Evolutionary conservation across 2,797 vertebrate species (phyloP), one percentile per base, ranked within the genome.

Genomic region (Peromyscus eremicus): DNA sequence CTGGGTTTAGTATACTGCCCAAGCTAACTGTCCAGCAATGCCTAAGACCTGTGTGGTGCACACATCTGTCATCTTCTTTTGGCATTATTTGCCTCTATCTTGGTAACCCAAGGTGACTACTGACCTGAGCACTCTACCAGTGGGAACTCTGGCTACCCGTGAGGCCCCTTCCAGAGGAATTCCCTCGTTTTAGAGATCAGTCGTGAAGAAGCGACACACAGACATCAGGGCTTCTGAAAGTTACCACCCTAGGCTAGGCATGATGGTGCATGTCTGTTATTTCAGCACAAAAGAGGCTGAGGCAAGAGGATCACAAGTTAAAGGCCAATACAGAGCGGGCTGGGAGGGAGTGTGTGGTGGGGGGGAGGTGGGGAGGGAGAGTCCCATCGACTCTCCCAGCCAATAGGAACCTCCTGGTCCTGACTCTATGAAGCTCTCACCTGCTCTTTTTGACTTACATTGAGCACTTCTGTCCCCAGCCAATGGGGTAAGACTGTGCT

Each of bases 151-250:
- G 49, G 62, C 34, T 34, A 70, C 37, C 43, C n/a, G 32, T 2
- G 19, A 88, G 70, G 6, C 19, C 2, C n/a, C 23, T 89, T 89
- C 93, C 34, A 43, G 68, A 93, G 46, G 37, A 23, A 71, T 86
- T 70, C 17, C 88, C 49, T 91, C n/a, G 52, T 57, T 17, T 77
- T 94, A 49, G 60, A 76, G 64, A 70, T 62, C 6, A 25, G 46
- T 83, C 68, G 25, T 92, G 40, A 95, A 43, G 82, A 92, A 21
- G 25, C 68, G 89, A 40, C 27, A 88, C 70, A 70, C 71, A 91
- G 68, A 86, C 77, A 34, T 77, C n/a, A 87, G 86, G 70, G 16
- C 17, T 94, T 80, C 71, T 87, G 66, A 86, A 96, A 89, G 52
- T 90, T 17, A 79, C n/a, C 4, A 60, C 12, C 37, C 23, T 2